These are phyloP conservation scores for Andrena dorsata DNA, from an alignment of 2,888 invertebrate species.

Conservation along the genomic window DNA sequence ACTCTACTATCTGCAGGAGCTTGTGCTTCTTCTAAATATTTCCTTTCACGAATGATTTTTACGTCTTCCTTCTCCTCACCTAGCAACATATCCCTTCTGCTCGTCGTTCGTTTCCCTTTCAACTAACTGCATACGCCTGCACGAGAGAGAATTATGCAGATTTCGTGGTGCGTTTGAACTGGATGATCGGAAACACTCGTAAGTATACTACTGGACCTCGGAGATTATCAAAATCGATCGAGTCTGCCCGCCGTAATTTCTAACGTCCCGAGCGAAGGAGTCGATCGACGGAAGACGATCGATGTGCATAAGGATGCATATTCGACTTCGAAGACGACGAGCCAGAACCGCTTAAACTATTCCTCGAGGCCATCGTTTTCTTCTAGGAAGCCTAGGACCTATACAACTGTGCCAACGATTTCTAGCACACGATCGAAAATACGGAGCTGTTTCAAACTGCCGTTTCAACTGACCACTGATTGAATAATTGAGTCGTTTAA, in stretches of 20 bases:
- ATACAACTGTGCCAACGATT: conserved; percentile 53
- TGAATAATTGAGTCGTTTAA: neutral
- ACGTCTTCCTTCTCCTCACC: neutral
- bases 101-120: conserved; percentile 10
- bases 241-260: conserved; percentile 65
- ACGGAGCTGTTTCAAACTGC: conserved; percentile 19
- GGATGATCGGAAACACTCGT: conserved; percentile 64
- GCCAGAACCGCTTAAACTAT: conserved; percentile 57
- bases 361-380: conserved; percentile 65
- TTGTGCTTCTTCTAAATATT: neutral
- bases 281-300: conserved; percentile 46
- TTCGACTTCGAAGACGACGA: conserved; percentile 45
- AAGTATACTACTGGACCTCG: conserved; percentile 70
- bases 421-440: conserved; percentile 37
- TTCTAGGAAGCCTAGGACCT: conserved; percentile 69
- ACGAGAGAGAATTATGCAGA: conserved; percentile 70
- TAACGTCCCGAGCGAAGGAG: conserved; percentile 46
- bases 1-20: neutral
- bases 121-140: conserved; percentile 26
- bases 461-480: conserved; percentile 7
- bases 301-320: conserved; percentile 65
- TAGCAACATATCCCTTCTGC: neutral
- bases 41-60: neutral
- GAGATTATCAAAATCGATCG: conserved; percentile 75
- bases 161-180: conserved; percentile 59